Evolutionary conservation across 2,888 invertebrate genomes (phyloP).

Genomic region (Mesochorus sp.): DNA sequence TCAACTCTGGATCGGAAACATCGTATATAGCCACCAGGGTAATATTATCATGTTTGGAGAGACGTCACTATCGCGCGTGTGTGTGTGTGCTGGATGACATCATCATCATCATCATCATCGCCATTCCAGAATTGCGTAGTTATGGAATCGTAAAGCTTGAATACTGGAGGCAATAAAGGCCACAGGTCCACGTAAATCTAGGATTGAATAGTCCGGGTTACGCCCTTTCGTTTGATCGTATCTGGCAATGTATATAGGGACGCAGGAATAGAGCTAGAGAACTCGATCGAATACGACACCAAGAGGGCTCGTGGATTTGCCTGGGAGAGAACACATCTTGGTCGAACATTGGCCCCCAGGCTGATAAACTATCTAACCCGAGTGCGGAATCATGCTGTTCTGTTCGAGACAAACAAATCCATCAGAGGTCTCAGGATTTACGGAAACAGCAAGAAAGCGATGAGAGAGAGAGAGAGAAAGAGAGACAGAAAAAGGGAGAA

Average conservation of each 20-base stretch:
- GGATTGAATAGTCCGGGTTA: background rate
- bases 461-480: slow-evolving; percentile 2
- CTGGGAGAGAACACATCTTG: slow-evolving; percentile 9
- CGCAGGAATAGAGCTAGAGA: background rate
- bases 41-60: slow-evolving; percentile 12
- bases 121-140: background rate
- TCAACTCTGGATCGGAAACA: background rate
- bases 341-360: slow-evolving; percentile 27
- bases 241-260: background rate
- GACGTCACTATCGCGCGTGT: background rate
- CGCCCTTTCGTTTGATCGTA: background rate
- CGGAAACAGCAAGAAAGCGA: slow-evolving; percentile 28
- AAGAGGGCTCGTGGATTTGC: slow-evolving; percentile 17
- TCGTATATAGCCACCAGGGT: background rate
- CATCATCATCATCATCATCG: background rate
- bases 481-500: background rate
- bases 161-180: background rate
- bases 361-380: slow-evolving; percentile 52
- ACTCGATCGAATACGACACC: background rate
- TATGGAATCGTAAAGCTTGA: background rate
- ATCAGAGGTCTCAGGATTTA: slow-evolving; percentile 65
- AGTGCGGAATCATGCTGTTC: slow-evolving; percentile 50
- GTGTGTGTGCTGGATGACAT: background rate
- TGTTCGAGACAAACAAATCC: slow-evolving; percentile 74
- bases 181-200: background rate